Base-by-base conservation (phyloP, 2,888 invertebrate genomes). In the Drosophila atripex region DNA sequence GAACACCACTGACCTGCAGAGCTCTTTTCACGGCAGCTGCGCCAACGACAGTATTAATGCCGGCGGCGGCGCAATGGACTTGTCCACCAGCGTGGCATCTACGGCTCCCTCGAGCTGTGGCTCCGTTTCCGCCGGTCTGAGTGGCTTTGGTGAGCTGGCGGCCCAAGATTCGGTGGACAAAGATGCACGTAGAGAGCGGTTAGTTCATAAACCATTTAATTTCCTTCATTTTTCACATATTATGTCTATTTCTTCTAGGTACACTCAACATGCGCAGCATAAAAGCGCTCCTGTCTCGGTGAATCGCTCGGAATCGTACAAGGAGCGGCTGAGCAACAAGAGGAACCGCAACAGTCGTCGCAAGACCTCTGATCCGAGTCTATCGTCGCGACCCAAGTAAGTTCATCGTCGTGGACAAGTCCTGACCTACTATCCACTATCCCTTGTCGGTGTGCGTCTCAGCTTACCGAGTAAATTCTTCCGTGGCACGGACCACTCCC, bases 281-380 rank as follows among this genome's bases (percentile, higher is more conserved):
- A 92, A 92, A 75, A 91, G 91, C 63, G 92, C 92, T 21, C 92
- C 91, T 56, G 91, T 91, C 58, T 92, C 92, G 30, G 92, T 93
- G 78, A 94, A 94, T 90, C 93, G 95, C 77, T 95, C 95, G 73
- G 95, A 95, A 91, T 95, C 95, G 89, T 94, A 95, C 91, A 95
- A 95, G 91, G 95, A 94, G 89, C 93, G 94, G 80, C 93, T 94
- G 80, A 93, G 93, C 12, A 93, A 95, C 93, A 92, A 93, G 86
- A 93, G 95, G 84, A 94, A 94, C 90, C 93, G 94, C 73, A 91
- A 90, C 65, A 94, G 94, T 90, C 94, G 95, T 84, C 93, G 96
- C 87, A 96, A 96, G 92, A 95, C 95, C 84, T 96, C 96, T 88
- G 96, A 96, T 93, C 96, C 96, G 49, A 95, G 95, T 92, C 93